Conservation (phyloP, 2,113 vertebrate species). For the Anoura caudifer region DNA sequence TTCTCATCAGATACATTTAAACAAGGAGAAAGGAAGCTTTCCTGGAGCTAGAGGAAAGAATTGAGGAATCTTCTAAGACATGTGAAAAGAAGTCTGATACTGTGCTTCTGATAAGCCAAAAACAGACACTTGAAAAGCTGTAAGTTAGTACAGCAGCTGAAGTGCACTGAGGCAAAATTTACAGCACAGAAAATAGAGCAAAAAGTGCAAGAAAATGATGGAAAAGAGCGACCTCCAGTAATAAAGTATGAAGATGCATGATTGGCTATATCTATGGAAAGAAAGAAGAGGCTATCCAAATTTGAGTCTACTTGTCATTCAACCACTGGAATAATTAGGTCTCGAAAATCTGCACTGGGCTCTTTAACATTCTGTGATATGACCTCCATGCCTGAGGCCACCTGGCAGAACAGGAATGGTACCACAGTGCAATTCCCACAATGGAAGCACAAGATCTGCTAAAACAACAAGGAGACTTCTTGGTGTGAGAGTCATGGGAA, state of each 20-base stretch:
- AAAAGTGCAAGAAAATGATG: conserved; percentile 92
- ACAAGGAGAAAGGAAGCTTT: conserved; percentile 88
- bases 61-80: conserved; percentile 88
- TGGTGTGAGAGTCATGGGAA: conserved; percentile 97
- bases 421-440: conserved; percentile 94
- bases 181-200: conserved; percentile 93
- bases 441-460: conserved; percentile 96
- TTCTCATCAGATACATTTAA: conserved; percentile 82
- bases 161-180: conserved; percentile 90
- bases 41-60: conserved; percentile 89
- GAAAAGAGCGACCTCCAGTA: conserved; percentile 90
- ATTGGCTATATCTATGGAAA: conserved; percentile 94
- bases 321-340: conserved; percentile 93
- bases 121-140: conserved; percentile 91
- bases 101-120: conserved; percentile 92
- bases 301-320: conserved; percentile 97
- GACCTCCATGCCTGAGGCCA: conserved; percentile 91
- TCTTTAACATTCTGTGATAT: conserved; percentile 93
- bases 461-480: conserved; percentile 95
- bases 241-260: conserved; percentile 94
- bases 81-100: conserved; percentile 90
- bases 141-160: conserved; percentile 91
- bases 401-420: conserved; percentile 95
- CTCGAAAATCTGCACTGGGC: conserved; percentile 90
- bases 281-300: conserved; percentile 93